These are phyloP conservation scores for Drosophila anceps DNA, from an alignment of 2,888 invertebrate genomes.

Conservation along the genomic window DNA sequence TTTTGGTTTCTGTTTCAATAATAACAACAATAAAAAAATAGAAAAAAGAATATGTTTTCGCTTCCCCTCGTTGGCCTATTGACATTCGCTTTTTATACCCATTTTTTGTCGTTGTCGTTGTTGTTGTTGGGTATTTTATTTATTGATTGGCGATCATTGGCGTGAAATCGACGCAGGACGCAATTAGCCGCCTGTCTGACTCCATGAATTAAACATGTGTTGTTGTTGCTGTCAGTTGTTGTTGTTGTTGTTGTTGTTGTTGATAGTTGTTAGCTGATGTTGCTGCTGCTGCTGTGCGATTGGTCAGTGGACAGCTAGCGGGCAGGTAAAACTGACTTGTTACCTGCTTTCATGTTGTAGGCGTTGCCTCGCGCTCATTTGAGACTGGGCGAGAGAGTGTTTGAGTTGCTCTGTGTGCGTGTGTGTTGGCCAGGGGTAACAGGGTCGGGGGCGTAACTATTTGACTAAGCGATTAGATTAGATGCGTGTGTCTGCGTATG, in stretches of 20 bases:
- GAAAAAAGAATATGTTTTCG: constrained; percentile 59
- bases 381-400: constrained; percentile 3
- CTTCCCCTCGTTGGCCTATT: constrained; percentile 44
- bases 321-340: constrained; percentile 47
- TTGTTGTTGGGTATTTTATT: constrained; percentile 58
- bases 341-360: constrained; percentile 50
- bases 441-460: constrained; percentile 56
- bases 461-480: constrained; percentile 76
- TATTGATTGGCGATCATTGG: constrained; percentile 76
- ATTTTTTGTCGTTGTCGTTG: constrained; percentile 16
- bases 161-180: constrained; percentile 70
- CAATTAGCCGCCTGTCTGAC: constrained; percentile 62
- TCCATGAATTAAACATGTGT: constrained; percentile 61
- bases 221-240: constrained; percentile 21
- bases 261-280: constrained; percentile 20
- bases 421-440: constrained; percentile 13
- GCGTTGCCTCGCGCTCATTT: constrained; percentile 46
- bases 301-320: constrained; percentile 48
- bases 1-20: constrained; percentile 65
- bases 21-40: constrained; percentile 34
- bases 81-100: constrained; percentile 31
- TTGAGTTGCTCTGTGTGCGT: not conserved
- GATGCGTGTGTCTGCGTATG: constrained; percentile 32
- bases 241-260: constrained; percentile 18
- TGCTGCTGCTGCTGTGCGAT: constrained; percentile 47